A percentile compares a stretch with the other conserved stretches of the same genome.
These are phyloP conservation scores for Neodiprion fabricii DNA, from an alignment of 1,140 invertebrate species.

Conservation along the genomic window DNA sequence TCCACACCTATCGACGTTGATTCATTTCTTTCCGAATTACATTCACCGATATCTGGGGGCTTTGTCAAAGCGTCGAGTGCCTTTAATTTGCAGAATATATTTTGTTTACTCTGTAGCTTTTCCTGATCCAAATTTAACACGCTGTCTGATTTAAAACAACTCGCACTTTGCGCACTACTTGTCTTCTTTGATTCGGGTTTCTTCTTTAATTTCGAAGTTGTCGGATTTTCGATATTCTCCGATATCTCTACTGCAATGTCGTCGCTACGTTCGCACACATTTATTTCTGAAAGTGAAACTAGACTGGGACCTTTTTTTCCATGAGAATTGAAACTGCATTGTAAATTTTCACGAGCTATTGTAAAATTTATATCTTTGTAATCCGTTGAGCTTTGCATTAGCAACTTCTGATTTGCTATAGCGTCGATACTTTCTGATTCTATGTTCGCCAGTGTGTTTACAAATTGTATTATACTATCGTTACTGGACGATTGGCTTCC, in stretches of 20 bases:
- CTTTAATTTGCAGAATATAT: not conserved
- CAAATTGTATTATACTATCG: conserved; percentile 17
- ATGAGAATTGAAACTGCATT: not conserved
- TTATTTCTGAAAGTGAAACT: too few relatives aligned
- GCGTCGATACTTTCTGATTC: not conserved
- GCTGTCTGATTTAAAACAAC: too few relatives aligned
- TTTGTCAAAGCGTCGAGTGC: not conserved
- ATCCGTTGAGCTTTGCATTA: not conserved
- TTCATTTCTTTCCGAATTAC: not conserved
- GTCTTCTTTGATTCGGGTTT: too few relatives aligned
- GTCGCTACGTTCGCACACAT: not conserved
- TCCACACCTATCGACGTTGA: not conserved
- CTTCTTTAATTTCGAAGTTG: not conserved
- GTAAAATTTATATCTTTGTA: not conserved
- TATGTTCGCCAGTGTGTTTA: not conserved
- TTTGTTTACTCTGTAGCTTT: not conserved
- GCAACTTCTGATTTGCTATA: too few relatives aligned
- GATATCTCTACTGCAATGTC: not conserved
- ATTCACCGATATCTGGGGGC: not conserved
- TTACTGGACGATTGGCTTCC: conserved; percentile 22
- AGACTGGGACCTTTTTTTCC: too few relatives aligned
- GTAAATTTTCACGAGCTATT: not conserved
- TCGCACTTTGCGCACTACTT: too few relatives aligned
- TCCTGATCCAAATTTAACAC: not conserved
- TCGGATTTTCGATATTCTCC: not conserved